Conservation (phyloP, 2,113 vertebrate genomes). For the Coturnix japonica region DNA sequence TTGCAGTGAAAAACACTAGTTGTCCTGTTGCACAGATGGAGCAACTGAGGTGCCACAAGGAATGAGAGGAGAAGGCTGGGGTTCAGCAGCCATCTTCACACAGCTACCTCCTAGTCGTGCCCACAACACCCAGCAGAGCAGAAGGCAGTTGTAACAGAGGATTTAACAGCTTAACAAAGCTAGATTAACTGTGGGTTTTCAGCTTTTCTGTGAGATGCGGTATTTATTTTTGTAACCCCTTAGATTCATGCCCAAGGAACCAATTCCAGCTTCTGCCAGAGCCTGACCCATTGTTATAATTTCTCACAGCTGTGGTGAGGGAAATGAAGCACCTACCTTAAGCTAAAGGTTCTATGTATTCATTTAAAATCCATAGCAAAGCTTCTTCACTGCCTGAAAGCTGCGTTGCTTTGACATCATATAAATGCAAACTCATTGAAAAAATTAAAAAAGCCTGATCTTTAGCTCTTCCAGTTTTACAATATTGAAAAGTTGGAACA, state of each 20-base stretch:
- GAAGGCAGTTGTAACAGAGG: not conserved
- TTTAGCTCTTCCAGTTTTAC: not conserved
- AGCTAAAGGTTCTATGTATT: not conserved
- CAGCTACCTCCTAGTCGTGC: not conserved
- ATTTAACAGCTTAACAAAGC: not conserved
- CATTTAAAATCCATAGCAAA: not conserved
- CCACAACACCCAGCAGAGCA: not conserved
- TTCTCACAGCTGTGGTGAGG: not conserved
- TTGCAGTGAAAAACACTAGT: not conserved
- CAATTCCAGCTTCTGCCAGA: not conserved
- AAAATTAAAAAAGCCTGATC: not conserved
- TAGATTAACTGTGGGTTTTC: not conserved
- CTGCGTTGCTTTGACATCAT: not conserved
- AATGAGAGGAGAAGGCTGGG: not conserved
- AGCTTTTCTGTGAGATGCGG: not conserved
- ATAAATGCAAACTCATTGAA: not conserved
- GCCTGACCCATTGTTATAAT: not conserved
- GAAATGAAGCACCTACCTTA: not conserved
- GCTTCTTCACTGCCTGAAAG: not conserved
- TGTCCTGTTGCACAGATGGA: not conserved
- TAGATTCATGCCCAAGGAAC: not conserved
- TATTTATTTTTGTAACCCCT: not conserved
- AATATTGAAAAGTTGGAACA: no score
- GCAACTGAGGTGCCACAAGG: not conserved
- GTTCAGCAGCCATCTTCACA: not conserved